Evolutionary conservation across 1,140 invertebrate species (phyloP).

Genomic region (Ostrea edulis): DNA sequence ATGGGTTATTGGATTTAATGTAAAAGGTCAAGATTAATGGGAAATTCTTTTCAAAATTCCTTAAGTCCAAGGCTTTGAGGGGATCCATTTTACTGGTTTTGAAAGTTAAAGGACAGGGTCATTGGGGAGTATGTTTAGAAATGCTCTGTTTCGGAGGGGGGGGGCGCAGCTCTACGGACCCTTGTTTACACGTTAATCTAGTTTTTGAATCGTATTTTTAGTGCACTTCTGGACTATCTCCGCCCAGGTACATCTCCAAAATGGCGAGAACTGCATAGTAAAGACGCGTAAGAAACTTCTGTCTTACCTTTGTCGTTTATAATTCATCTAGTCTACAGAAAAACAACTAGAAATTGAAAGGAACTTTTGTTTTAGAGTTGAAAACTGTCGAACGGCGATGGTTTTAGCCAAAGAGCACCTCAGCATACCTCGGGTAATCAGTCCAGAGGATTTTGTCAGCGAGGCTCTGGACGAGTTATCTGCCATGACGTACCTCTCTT

Average conservation of each 20-base stretch:
- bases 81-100: too few species aligned
- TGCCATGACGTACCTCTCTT: conserved; percentile 99
- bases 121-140: too few species aligned
- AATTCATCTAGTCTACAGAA: background rate
- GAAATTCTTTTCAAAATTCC: too few species aligned
- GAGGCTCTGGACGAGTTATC: conserved; percentile 97
- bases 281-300: conserved; percentile 83
- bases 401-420: conserved; percentile 93
- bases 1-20: too few species aligned
- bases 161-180: too few species aligned
- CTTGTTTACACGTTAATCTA: too few species aligned
- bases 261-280: conserved; percentile 89
- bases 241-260: conserved; percentile 93
- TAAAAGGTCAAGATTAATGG: too few species aligned
- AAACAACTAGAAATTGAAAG: background rate
- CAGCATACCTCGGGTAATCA: conserved; percentile 94
- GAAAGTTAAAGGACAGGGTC: too few species aligned
- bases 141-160: too few species aligned
- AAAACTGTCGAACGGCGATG: conserved; percentile 96
- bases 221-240: conserved; percentile 94
- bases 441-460: conserved; percentile 96
- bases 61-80: too few species aligned
- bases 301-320: background rate
- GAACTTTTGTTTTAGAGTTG: conserved; percentile 82
- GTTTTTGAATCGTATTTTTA: conserved; percentile 58